Evolutionary conservation across 2,888 invertebrate genomes (phyloP).

Genomic region (Drosophila hamatofila): DNA sequence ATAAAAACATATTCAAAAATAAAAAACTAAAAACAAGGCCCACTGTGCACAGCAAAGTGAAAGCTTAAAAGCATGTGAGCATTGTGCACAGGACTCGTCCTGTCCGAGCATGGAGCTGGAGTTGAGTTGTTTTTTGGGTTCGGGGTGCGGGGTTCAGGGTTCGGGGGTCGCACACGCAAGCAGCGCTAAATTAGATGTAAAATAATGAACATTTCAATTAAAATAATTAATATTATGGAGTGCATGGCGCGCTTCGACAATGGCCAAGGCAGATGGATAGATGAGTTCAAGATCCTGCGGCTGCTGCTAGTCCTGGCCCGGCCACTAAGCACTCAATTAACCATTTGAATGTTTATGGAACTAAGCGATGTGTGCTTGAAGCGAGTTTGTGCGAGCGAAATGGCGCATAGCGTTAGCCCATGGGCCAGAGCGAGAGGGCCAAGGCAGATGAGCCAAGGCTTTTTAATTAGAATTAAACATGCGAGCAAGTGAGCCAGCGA

Average conservation of each 20-base stretch:
- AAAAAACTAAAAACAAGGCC: background rate
- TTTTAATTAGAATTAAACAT: conserved; percentile 82
- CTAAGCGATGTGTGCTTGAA: conserved; percentile 44
- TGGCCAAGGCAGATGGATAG: conserved; percentile 57
- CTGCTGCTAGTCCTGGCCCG: conserved; percentile 28
- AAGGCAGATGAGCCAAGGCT: conserved; percentile 51
- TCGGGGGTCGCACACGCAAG: conserved; percentile 54
- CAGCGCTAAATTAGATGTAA: conserved; percentile 78
- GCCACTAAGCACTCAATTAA: conserved; percentile 82
- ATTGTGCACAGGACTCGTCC: conserved; percentile 42
- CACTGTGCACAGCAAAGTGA: conserved; percentile 52
- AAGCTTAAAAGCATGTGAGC: conserved; percentile 59
- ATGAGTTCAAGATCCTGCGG: conserved; percentile 56
- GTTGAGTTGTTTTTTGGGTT: conserved; percentile 26
- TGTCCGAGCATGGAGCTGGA: conserved; percentile 30
- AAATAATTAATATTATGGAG: conserved; percentile 80
- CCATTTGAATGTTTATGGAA: conserved; percentile 79
- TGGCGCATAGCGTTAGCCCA: background rate
- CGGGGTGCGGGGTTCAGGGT: background rate
- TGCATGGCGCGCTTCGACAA: conserved; percentile 42
- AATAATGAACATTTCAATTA: conserved; percentile 81
- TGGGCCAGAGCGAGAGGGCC: background rate
- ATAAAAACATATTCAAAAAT: background rate
- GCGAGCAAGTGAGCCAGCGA: conserved; percentile 57
- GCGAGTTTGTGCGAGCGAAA: conserved; percentile 45